Evolutionary conservation across 1,140 invertebrate genomes (phyloP), one percentile per base, ranked within the genome.

Genomic region (Hylyphantes graminicola): DNA sequence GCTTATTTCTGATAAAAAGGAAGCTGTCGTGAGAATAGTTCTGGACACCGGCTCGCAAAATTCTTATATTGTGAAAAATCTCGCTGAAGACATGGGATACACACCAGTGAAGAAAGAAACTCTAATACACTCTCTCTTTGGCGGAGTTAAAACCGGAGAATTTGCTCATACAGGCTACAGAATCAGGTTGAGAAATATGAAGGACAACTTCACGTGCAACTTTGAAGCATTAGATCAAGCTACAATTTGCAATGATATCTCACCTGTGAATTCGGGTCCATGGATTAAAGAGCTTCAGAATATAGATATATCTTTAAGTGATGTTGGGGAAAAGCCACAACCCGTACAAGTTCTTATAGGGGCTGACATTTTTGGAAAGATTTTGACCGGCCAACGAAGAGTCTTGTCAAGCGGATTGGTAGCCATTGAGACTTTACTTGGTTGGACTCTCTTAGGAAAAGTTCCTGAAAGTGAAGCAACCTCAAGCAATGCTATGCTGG

Each of bases 361-460:
- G 54, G 17, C 17, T 35, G 70, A 65, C 3, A 35, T 70, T 5
- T 50, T 19, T 19, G 48, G 61, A 65, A 78, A 73, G n/a, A 65
- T 89, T 59, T 89, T 88, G 89, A 89, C 89, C 0, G 89, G 88
- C 15, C 67, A 83, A 11, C 86, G 72, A n/a, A 19, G 79, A 57
- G 48, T 87, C 13, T 70, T 89, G 21, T 13, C 53, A 0, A 87
- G 87, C 77, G 88, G 88, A 2, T 74, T 89, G 15, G 86, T 88
- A 11, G 88, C 87, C n/a, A n/a, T 88, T 2, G 87, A 90, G 79
- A 89, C 88, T 0, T 51, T 83, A 12, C 78, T 90, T n/a, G 2
- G 88, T 5, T 90, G 88, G 88, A 88, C 87, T 9, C n/a, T 90
- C 0, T 87, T 87, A 84, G 89, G 87, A 11, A 88, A 87, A 87